Evolutionary conservation across 2,797 vertebrate genomes (phyloP).

Genomic region (Acanthiza pusilla): DNA sequence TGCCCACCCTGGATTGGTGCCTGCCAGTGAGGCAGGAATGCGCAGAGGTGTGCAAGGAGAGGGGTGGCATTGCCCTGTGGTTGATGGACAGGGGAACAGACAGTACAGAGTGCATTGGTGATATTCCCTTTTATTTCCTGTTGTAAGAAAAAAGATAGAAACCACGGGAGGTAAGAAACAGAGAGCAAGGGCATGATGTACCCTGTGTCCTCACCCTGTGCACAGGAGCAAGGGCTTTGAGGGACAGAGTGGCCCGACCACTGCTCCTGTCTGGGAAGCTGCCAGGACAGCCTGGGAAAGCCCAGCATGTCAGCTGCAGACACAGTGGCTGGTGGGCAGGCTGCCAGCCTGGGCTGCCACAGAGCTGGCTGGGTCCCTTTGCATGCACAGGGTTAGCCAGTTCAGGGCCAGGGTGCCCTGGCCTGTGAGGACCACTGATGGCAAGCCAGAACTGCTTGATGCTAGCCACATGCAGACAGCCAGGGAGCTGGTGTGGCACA

Average conservation of each 20-base stretch:
- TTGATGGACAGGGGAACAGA: accelerated
- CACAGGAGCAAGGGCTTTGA: background rate
- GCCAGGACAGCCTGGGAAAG: constrained; percentile 26
- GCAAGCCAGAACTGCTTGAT: background rate
- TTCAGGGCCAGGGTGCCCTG: background rate
- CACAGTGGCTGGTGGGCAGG: background rate
- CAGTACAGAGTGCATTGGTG: background rate
- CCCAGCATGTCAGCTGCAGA: background rate
- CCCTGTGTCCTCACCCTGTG: background rate
- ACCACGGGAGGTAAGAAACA: background rate
- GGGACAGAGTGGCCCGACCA: background rate
- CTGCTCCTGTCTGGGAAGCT: background rate
- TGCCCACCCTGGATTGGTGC: background rate
- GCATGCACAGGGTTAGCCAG: background rate
- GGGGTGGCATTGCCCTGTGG: background rate
- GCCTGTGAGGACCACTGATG: background rate
- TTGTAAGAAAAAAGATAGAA: background rate
- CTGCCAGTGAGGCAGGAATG: background rate
- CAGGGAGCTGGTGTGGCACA: background rate
- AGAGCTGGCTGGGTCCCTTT: background rate
- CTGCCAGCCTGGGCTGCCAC: background rate
- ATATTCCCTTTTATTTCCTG: constrained; percentile 3
- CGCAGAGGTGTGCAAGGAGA: background rate
- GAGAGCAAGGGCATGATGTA: background rate
- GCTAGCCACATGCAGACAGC: background rate